These are phyloP conservation scores for Emys orbicularis DNA, from an alignment of 2,797 vertebrate genomes.

Conservation along the genomic window DNA sequence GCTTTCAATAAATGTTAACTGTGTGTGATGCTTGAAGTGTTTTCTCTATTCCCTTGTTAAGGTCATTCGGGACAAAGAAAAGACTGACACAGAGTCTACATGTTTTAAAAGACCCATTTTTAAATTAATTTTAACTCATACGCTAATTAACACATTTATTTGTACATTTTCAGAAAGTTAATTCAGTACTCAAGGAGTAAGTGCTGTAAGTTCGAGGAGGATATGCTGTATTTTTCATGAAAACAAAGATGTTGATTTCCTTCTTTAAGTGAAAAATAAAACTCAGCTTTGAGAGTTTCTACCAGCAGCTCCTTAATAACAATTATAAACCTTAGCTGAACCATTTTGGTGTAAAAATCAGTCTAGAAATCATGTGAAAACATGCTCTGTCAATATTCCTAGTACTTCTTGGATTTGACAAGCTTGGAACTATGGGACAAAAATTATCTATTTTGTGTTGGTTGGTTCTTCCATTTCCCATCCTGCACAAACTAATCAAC, in stretches of 20 bases:
- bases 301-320: neutral
- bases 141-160: neutral
- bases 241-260: neutral
- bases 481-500: neutral
- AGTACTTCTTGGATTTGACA: fast-evolving
- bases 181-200: neutral
- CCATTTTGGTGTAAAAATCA: neutral
- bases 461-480: neutral
- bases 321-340: neutral
- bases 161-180: neutral
- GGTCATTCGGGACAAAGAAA: neutral
- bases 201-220: neutral
- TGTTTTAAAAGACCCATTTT: neutral
- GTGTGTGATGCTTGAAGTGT: neutral
- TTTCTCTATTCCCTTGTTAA: neutral
- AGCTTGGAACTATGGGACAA: neutral
- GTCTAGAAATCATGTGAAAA: fast-evolving
- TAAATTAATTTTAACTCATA: neutral
- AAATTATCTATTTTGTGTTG: neutral
- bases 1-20: neutral
- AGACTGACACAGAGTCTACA: neutral
- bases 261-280: neutral
- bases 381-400: neutral
- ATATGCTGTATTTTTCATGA: fast-evolving
- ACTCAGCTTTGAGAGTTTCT: neutral